Conservation (phyloP, 2,888 invertebrate genomes). For the Tetropium fuscum region DNA sequence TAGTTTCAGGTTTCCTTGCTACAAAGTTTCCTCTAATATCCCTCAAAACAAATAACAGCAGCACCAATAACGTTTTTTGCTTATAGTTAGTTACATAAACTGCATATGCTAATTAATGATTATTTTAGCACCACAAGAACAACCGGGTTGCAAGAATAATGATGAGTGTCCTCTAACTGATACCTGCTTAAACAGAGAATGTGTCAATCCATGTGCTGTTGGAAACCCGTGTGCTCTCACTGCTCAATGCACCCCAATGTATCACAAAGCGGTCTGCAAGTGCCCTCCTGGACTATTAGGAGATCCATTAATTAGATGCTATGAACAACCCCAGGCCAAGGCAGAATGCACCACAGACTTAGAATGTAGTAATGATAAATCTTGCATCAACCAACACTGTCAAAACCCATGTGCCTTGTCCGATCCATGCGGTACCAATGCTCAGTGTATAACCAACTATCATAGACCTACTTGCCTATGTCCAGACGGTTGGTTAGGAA, state of each 20-base stretch:
- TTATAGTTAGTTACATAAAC: constrained; percentile 25
- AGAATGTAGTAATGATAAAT: constrained; percentile 81
- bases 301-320: constrained; percentile 85
- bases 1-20: constrained; percentile 27
- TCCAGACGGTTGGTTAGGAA: constrained; percentile 87
- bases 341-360: constrained; percentile 80
- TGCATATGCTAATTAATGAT: constrained; percentile 1
- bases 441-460: constrained; percentile 80
- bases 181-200: constrained; percentile 78
- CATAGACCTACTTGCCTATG: constrained; percentile 89
- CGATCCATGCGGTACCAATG: constrained; percentile 84
- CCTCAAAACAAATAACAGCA: constrained; percentile 46
- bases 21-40: constrained; percentile 1
- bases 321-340: constrained; percentile 67
- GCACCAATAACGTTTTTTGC: constrained; percentile 33
- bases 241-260: constrained; percentile 81
- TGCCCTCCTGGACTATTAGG: constrained; percentile 82
- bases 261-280: constrained; percentile 82
- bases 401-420: constrained; percentile 83
- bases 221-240: constrained; percentile 81
- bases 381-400: constrained; percentile 85
- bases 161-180: constrained; percentile 80
- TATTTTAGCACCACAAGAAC: constrained; percentile 61
- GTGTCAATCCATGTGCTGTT: constrained; percentile 80
- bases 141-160: constrained; percentile 77